Percentiles rank a stretch among this genome's conserved stretches.
Evolutionary conservation across 92 coral and sea anemone genomes (phyloP).

Genomic region (Nematostella vectensis): DNA sequence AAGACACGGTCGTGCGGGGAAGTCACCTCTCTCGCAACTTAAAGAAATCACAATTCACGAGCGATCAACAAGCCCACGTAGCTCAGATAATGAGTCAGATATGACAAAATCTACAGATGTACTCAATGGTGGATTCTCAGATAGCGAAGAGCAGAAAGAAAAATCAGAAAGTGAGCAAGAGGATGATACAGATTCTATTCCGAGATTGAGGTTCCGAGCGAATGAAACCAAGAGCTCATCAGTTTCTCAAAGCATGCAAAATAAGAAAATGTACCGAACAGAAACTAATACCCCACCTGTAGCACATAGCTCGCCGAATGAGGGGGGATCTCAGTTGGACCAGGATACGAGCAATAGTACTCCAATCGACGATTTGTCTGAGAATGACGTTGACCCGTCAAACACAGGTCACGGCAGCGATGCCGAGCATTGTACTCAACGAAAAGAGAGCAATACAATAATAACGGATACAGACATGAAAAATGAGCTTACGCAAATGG

Average conservation of each 20-base stretch:
- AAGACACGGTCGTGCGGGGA: background rate
- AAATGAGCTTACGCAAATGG: too few relatives aligned
- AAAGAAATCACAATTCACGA: background rate
- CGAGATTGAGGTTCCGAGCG: too few relatives aligned
- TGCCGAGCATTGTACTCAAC: background rate
- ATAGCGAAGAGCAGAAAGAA: constrained; percentile 2
- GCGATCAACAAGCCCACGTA: background rate
- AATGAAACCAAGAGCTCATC: too few relatives aligned
- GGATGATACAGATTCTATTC: too few relatives aligned
- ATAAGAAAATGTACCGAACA: background rate
- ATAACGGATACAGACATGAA: too few relatives aligned
- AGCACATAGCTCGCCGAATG: background rate
- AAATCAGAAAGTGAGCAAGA: background rate
- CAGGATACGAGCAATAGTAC: background rate
- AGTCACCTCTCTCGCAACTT: constrained; percentile 4
- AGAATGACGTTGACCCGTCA: background rate
- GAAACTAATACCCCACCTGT: background rate
- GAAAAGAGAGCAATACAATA: background rate
- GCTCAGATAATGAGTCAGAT: constrained; percentile 14
- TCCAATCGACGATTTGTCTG: background rate
- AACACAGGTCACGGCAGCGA: background rate
- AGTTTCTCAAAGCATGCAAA: too few relatives aligned
- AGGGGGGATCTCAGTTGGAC: too few relatives aligned
- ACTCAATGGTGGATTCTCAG: constrained; percentile 2
- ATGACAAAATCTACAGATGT: constrained; percentile 3